Evolutionary conservation across 53 echinoderm and acorn worm species (phyloP).

Genomic region (Arbacia lixula): DNA sequence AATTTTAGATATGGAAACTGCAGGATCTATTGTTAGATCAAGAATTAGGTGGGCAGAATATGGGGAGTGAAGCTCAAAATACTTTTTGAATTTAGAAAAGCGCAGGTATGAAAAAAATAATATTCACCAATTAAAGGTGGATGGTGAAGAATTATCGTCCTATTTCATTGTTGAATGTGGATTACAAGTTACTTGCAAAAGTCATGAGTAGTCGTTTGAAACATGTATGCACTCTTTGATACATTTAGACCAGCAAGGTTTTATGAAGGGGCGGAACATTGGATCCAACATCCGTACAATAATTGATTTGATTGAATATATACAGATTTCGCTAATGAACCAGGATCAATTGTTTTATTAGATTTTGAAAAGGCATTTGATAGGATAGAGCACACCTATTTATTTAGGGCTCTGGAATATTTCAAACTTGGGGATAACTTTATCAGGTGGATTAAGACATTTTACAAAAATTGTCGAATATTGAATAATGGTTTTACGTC

Average conservation of each 20-base stretch:
- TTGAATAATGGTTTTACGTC: conserved; percentile 38
- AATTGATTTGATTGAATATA: background rate
- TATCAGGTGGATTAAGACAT: background rate
- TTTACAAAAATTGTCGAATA: conserved; percentile 45
- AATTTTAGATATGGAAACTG: conserved; percentile 18
- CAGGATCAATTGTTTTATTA: background rate
- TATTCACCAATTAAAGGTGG: conserved; percentile 49
- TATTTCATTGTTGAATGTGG: conserved; percentile 68
- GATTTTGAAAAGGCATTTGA: conserved; percentile 61
- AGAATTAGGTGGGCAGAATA: conserved; percentile 45
- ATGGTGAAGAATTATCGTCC: conserved; percentile 63
- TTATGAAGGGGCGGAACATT: background rate
- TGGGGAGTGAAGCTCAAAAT: conserved; percentile 59
- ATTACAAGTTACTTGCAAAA: conserved; percentile 66
- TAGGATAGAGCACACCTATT: conserved; percentile 31
- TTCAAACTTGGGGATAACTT: conserved; percentile 38
- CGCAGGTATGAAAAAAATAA: conserved; percentile 50
- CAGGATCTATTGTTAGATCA: conserved; percentile 63
- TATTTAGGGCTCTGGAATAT: background rate
- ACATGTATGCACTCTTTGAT: background rate
- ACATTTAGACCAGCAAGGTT: background rate
- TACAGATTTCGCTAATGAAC: too few relatives aligned
- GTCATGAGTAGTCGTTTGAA: conserved; percentile 57
- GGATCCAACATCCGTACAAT: background rate
- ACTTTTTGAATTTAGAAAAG: conserved; percentile 67